A percentile compares a stretch with the other conserved stretches of the same genome.
Evolutionary conservation across 2,888 invertebrate species (phyloP).

Genomic region (Quadroppia sp.): DNA sequence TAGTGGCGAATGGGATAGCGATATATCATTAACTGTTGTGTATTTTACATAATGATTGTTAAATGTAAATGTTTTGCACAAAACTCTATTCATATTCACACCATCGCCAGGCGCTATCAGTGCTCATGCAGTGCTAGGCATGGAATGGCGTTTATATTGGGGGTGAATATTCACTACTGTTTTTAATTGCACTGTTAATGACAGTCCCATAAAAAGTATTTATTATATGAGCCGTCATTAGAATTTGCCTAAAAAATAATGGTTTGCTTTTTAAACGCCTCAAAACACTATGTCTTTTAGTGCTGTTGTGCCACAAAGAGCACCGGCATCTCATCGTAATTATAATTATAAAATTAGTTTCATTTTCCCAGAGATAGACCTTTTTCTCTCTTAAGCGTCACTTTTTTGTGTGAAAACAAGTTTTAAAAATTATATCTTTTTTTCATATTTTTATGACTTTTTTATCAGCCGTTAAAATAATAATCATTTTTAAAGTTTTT

Average conservation of each 20-base stretch:
- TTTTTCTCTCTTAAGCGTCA: not conserved
- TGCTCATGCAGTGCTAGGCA: not conserved
- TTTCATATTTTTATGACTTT: not conserved
- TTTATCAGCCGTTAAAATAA: not conserved
- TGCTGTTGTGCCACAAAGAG: not conserved
- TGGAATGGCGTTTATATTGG: not conserved
- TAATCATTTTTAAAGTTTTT: no score
- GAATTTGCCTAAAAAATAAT: slow-evolving; percentile 15
- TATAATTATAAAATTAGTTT: slow-evolving; percentile 13
- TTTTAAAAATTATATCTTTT: not conserved
- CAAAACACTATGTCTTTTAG: not conserved
- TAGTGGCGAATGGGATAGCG: slow-evolving; percentile 1
- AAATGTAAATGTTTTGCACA: slow-evolving; percentile 37
- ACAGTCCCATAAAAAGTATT: not conserved
- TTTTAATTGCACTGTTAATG: slow-evolving; percentile 37
- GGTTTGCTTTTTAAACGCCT: not conserved
- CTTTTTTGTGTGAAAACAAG: not conserved
- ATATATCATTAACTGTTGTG: slow-evolving; percentile 24
- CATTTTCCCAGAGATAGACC: not conserved
- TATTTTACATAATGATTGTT: slow-evolving; percentile 35
- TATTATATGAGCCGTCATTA: slow-evolving; percentile 25
- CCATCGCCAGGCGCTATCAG: slow-evolving; percentile 10
- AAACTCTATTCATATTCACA: slow-evolving; percentile 31
- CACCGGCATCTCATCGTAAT: slow-evolving; percentile 9
- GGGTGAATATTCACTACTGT: not conserved